Conservation (phyloP, 1,140 invertebrate species). For the Anthonomus grandis region DNA sequence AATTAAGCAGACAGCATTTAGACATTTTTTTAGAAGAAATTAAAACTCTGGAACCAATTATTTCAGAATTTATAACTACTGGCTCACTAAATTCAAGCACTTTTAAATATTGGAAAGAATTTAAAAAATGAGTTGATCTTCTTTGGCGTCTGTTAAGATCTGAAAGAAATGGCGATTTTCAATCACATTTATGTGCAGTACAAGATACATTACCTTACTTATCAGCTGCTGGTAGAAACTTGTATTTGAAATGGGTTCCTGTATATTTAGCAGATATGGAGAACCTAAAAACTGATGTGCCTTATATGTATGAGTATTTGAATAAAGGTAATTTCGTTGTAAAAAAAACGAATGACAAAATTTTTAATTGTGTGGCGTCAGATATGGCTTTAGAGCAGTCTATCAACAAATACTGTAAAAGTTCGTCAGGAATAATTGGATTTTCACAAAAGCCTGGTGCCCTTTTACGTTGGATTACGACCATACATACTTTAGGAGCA, state of each 20-base stretch:
- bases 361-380: constrained; percentile 15
- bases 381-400: constrained; percentile 13
- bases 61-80: no score
- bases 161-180: constrained; percentile 12
- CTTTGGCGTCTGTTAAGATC: constrained; percentile 9
- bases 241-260: constrained; percentile 16
- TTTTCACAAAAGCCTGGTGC: constrained; percentile 11
- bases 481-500: not conserved
- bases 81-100: no score
- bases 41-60: no score
- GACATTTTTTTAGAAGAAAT: no score
- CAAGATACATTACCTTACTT: constrained; percentile 4
- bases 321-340: constrained; percentile 17
- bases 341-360: constrained; percentile 17
- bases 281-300: not conserved
- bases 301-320: constrained; percentile 9
- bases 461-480: constrained; percentile 5
- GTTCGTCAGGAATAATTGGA: constrained; percentile 2
- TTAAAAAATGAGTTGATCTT: not conserved
- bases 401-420: constrained; percentile 12
- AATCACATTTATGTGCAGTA: constrained; percentile 1
- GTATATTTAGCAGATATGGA: constrained; percentile 13
- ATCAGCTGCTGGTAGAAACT: constrained; percentile 2
- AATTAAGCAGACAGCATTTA: no score
- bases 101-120: constrained; percentile 3